A percentile compares a stretch with the other conserved stretches of the same genome.
phyloP scores from a whole-genome alignment of 2,888 invertebrate species.

The Tetanocera ferruginea region DNA sequence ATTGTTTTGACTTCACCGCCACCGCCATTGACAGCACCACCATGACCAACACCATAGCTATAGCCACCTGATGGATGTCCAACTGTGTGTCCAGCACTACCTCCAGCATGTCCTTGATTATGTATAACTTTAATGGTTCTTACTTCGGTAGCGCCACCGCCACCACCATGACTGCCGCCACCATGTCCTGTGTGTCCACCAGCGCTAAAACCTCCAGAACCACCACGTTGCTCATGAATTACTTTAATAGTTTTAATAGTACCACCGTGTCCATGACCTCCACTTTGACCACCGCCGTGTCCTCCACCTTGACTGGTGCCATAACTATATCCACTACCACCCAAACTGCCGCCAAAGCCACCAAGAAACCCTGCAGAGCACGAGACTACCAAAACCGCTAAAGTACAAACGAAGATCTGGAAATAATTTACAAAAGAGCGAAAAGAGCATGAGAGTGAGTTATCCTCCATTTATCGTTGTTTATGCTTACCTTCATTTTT shows the following conservation, averaged over 20 bases:
- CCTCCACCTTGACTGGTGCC: conserved; percentile 2
- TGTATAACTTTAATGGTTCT: conserved; percentile 40
- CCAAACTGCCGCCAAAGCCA: conserved; percentile 3
- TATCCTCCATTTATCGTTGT: background rate
- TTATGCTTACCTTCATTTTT: conserved; percentile 44
- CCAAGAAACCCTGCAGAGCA: conserved; percentile 46
- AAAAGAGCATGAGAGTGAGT: background rate
- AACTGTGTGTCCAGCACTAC: conserved; percentile 29
- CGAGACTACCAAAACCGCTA: conserved; percentile 44
- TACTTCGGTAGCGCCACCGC: conserved; percentile 13
- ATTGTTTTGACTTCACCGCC: conserved; percentile 38
- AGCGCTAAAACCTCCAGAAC: conserved; percentile 10
- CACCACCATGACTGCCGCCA: background rate
- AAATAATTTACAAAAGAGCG: conserved; percentile 10
- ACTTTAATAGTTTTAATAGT: conserved; percentile 43
- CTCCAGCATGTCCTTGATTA: conserved; percentile 26
- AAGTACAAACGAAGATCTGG: conserved; percentile 47
- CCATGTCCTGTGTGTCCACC: conserved; percentile 18
- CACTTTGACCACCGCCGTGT: conserved; percentile 29
- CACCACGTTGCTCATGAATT: conserved; percentile 43
- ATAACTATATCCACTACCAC: conserved; percentile 25
- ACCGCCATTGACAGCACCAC: conserved; percentile 25
- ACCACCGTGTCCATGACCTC: conserved; percentile 3
- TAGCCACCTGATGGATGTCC: no score
- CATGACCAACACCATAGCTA: conserved; percentile 30